A percentile compares a stretch with the other conserved stretches of the same genome.
Evolutionary conservation across 2,113 vertebrate genomes (phyloP).

Genomic region (Saimiri boliviensis): DNA sequence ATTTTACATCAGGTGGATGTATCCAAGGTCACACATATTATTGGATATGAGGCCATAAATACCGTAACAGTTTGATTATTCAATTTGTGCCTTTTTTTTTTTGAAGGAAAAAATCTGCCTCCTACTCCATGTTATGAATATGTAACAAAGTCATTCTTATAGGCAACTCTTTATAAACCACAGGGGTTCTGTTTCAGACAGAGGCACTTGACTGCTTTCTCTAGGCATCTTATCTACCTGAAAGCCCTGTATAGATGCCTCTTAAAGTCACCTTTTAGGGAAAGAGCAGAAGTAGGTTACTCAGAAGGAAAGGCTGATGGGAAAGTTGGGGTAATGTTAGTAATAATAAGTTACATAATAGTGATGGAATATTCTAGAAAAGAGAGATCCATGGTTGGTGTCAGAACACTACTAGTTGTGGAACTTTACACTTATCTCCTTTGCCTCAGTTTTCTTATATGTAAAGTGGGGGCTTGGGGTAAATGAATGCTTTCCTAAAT

Average conservation of each 20-base stretch:
- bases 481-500: not conserved
- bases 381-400: not conserved
- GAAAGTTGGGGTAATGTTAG: not conserved
- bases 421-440: not conserved
- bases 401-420: not conserved
- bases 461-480: not conserved
- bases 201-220: not conserved
- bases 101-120: not conserved
- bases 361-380: not conserved
- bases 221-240: not conserved
- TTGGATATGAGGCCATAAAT: not conserved
- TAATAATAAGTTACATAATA: not conserved
- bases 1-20: not conserved
- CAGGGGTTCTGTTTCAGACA: not conserved
- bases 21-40: not conserved
- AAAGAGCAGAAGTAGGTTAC: not conserved
- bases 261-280: not conserved
- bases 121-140: not conserved
- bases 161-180: not conserved
- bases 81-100: not conserved
- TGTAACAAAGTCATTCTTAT: not conserved
- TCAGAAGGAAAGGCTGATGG: not conserved
- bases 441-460: not conserved
- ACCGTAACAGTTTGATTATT: not conserved
- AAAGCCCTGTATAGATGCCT: not conserved